Evolutionary conservation across 35 echinoderm and acorn worm species (phyloP), one percentile per base, ranked within the genome.

Genomic region (Lytechinus variegatus): DNA sequence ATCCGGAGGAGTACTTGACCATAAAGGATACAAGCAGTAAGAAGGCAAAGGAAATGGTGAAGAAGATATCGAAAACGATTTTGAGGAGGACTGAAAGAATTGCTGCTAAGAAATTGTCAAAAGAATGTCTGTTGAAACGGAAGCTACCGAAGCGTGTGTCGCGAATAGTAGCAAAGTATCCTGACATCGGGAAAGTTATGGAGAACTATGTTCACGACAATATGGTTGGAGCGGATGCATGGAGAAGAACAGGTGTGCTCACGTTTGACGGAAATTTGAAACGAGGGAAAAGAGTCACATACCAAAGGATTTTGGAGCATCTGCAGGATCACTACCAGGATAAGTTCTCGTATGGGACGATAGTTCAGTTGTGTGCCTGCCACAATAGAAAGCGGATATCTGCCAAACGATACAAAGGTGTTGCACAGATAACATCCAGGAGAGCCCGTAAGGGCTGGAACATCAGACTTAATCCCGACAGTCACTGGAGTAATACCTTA

Each of bases 201-300:
- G 95, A 96, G 89, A 21, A 66, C 7, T 92, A 54, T 54, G 87
- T 92, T 0, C 57, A 91, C 33, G 87, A 91, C n/a, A 91, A 96
- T 51, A 33, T 91, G 28, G 87, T 96, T 4, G 95, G 95, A 24
- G 89, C 89, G 8, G 95, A 96, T 61, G 87, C 95, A 33, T 97
- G 96, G 96, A 92, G 96, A 33, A 19, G 95, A 93, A 97, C 95
- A 54, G 89, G 96, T 6, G 92, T 97, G 1, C 96, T 86, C 9
- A 97, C 60, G 8, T 96, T 93, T 97, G 53, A 97, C 96, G 96
- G 89, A 86, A 97, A 96, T 44, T 44, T 44, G 2, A 44, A 79
- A 95, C 19, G 29, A 4, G 86, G 24, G 29, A 87, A 16, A 21
- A 87, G 86, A 4, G 86, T 87, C 86, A 87, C 86, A 5, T 87